A percentile compares a stretch with the other conserved stretches of the same genome.
These are phyloP conservation scores for Meliscaeva auricollis DNA, from an alignment of 2,888 invertebrate species.

Conservation along the genomic window DNA sequence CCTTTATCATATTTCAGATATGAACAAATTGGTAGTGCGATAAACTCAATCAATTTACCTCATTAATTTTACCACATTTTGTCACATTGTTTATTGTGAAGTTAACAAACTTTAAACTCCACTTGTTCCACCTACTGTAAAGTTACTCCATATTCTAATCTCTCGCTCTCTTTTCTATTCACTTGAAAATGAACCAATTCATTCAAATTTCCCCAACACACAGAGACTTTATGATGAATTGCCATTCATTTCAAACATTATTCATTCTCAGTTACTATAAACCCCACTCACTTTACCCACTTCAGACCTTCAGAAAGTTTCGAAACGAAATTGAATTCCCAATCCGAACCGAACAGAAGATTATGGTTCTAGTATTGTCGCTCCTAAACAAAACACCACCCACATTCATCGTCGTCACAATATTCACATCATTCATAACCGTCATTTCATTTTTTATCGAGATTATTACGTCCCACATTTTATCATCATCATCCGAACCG, in stretches of 20 bases:
- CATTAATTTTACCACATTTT: too few relatives aligned
- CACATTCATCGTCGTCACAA: slow-evolving; percentile 43
- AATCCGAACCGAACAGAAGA: too few relatives aligned
- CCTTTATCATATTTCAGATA: too few relatives aligned
- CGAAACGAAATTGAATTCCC: too few relatives aligned
- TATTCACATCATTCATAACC: slow-evolving; percentile 6
- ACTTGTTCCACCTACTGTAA: slow-evolving; percentile 32
- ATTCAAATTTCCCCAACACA: slow-evolving; percentile 15
- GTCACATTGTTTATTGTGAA: too few relatives aligned
- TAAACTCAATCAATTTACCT: too few relatives aligned
- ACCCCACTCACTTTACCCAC: not conserved
- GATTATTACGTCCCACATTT: slow-evolving; percentile 19
- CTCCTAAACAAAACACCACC: slow-evolving; percentile 40
- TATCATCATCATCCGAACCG: not conserved
- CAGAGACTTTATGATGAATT: too few relatives aligned
- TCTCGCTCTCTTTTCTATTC: not conserved
- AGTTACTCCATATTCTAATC: slow-evolving; percentile 29
- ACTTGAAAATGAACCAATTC: slow-evolving; percentile 43
- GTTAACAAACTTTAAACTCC: not conserved
- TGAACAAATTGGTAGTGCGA: too few relatives aligned
- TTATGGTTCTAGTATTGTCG: not conserved
- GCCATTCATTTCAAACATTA: not conserved
- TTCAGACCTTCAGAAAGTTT: not conserved
- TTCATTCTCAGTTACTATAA: too few relatives aligned
- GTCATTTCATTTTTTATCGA: slow-evolving; percentile 34